Evolutionary conservation across 2,888 invertebrate genomes (phyloP), one percentile per base, ranked within the genome.

Genomic region (Bombylius major): DNA sequence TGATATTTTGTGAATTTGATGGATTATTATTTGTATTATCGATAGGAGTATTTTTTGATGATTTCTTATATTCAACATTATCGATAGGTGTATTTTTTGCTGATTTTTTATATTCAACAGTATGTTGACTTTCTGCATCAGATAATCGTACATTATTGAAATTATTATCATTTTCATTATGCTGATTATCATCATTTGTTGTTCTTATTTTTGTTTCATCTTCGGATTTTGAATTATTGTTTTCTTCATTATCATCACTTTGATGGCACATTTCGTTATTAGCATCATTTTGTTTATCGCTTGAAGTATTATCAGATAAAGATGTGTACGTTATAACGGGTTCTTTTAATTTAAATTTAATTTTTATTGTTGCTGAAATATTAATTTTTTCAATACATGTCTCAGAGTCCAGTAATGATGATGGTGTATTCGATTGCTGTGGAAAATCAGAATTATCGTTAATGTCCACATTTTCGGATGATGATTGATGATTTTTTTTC

Each of bases 321-420:
- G 5, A 12, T 12, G 23, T 7, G 7, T 46, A 31, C 11, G 46
- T 46, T 52, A 36, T 36, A 5, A 47, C 8, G 0, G 55, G 54
- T 23, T 65, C 61, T 1, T 70, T 66, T 55, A 73, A 67, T 33
- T 69, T 66, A 46, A 73, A 69, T 58, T 72, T 70, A 23, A 73
- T 73, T 57, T 71, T 71, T 13, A 73, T 69, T 60, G 69, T 73
- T 1, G 73, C 71, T 1, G 73, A 70, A 47, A 73, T 72, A 60
- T 70, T 73, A 11, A 72, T 67, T 64, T 66, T 65, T 33, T 68
- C 63, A 52, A 66, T 42, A 11, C 39, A 42, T 7, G 9, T 8
- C 9, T 6, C 23, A 23, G 23, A 23, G 23, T 23, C 23, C 23
- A 2, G 23, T 23, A 23, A 23, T 23, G 23, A 23, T 23, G 23